A percentile compares a stretch with the other conserved stretches of the same genome.
phyloP scores from a whole-genome alignment of 2,113 vertebrate species.

The Chroicocephalus ridibundus region DNA sequence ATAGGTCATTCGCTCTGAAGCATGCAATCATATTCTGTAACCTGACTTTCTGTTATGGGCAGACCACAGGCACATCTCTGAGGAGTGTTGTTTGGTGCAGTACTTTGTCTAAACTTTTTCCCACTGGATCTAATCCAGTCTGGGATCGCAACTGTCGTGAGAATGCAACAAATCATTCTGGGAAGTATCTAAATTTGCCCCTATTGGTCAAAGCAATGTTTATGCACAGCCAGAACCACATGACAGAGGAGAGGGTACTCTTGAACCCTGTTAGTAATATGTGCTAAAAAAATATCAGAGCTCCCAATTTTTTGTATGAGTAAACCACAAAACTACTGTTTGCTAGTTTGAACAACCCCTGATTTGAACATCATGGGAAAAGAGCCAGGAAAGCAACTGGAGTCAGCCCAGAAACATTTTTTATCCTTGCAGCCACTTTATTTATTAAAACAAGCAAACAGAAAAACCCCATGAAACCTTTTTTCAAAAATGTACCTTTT shows the following conservation, averaged over 20 bases:
- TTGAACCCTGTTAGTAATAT: slow-evolving; percentile 38
- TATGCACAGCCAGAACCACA: slow-evolving; percentile 5
- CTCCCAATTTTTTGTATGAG: slow-evolving; percentile 13
- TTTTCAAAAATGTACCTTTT: not conserved
- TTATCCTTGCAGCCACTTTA: not conserved
- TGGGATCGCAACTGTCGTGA: slow-evolving; percentile 66
- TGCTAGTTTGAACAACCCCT: slow-evolving; percentile 39
- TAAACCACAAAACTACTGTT: slow-evolving; percentile 63
- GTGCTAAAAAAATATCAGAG: slow-evolving; percentile 57
- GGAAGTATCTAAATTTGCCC: slow-evolving; percentile 55
- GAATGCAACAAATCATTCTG: slow-evolving; percentile 63
- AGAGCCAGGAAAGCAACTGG: slow-evolving; percentile 52
- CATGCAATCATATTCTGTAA: not conserved
- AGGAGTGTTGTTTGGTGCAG: slow-evolving; percentile 34
- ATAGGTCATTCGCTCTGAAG: not conserved
- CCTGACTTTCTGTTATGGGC: slow-evolving; percentile 16
- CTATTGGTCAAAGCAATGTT: slow-evolving; percentile 29
- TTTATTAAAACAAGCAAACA: not conserved
- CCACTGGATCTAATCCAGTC: slow-evolving; percentile 74
- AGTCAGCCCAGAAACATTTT: slow-evolving; percentile 44
- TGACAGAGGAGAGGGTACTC: slow-evolving; percentile 40
- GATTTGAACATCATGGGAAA: slow-evolving; percentile 45
- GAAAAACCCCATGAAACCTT: not conserved
- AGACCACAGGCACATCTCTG: slow-evolving; percentile 44
- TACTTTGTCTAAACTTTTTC: slow-evolving; percentile 70